Evolutionary conservation across 1,140 invertebrate genomes (phyloP), one percentile per base, ranked within the genome.

Genomic region (Cotesia typhae): DNA sequence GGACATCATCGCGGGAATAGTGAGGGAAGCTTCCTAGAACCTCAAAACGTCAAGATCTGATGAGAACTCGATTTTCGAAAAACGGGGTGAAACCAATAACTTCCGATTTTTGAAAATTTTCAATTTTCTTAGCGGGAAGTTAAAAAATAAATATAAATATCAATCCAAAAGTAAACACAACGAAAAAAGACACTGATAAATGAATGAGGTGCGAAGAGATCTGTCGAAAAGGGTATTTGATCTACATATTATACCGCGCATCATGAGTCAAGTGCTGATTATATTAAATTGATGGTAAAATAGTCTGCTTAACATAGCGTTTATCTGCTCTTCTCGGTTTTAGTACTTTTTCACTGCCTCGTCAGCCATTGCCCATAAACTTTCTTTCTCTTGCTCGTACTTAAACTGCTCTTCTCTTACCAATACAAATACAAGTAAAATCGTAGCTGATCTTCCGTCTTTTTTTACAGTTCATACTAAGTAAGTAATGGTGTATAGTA

Each of bases 261-360:
- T 37, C 57, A 65, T 70, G 74, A 81, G 79, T 77, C 20, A 35
- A 36, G 77, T 78, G 80, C 84, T 84, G 84, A 86, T 86, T 86
- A 86, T 86, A 86, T 85, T 85, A 86, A 86, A 85, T 83, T 83
- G 78, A 80, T 83, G 84, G 82, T 85, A 84, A 86, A 85, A 86
- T 81, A 82, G 83, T 84, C 84, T 84, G 83, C 83, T 86, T 85
- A 85, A 85, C 85, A 85, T 86, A 85, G 80, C 84, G 84, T 85
- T 85, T 85, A 85, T 85, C 84, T 83, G 82, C 83, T 86, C 82
- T 81, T 85, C 83, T 85, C 79, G 80, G 81, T 85, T 86, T 85
- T 86, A 86, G 77, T 86, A 85, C 85, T 86, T 86, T 86, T 85
- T 86, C 83, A 86, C 85, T 83, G 82, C 85, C 84, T 85, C 84